Evolutionary conservation across 2,797 vertebrate genomes (phyloP), one percentile per base, ranked within the genome.

Genomic region (Brachyalestes nurse): DNA sequence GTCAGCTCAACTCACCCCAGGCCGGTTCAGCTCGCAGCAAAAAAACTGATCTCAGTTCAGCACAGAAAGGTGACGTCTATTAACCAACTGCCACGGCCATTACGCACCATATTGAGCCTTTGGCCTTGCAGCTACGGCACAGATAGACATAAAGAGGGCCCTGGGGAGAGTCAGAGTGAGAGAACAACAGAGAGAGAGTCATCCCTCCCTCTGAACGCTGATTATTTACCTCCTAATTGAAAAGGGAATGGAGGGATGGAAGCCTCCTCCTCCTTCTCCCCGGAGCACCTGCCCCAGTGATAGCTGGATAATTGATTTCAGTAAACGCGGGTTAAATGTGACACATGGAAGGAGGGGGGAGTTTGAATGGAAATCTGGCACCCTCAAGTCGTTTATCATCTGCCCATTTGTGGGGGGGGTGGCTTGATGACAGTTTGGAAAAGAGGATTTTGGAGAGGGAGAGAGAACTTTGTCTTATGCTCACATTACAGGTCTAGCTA

Each of bases 241-340:
- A 96, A 96, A 95, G 73, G 93, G 95, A 94, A 96, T 94, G 93
- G 94, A 95, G 92, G 92, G 93, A 91, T 86, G 88, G 79, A 78
- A 84, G 80, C 78, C 71, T 58, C 47, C 61, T 80, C 78, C 80
- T 82, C 78, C 83, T 77, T 61, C 55, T 65, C 62, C 62, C 78
- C 55, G 19, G 72, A 83, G 83, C 92, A 76, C 89, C 83, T 87
- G 95, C 80, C 92, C 95, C 94, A 94, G 93, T 95, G 95, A 95
- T 95, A 95, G 92, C 92, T 84, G 94, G 94, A 93, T 96, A 96
- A 97, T 96, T 96, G 95, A 95, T 96, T 96, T 94, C 94, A 82
- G 93, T 95, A 95, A 96, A 84, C 93, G 94, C 94, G 94, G 95
- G 96, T 96, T 96, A 97, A 96, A 96, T 96, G 95, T 96, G 96